phyloP scores from a whole-genome alignment of 2,113 vertebrate genomes.

The Noctilio leporinus region DNA sequence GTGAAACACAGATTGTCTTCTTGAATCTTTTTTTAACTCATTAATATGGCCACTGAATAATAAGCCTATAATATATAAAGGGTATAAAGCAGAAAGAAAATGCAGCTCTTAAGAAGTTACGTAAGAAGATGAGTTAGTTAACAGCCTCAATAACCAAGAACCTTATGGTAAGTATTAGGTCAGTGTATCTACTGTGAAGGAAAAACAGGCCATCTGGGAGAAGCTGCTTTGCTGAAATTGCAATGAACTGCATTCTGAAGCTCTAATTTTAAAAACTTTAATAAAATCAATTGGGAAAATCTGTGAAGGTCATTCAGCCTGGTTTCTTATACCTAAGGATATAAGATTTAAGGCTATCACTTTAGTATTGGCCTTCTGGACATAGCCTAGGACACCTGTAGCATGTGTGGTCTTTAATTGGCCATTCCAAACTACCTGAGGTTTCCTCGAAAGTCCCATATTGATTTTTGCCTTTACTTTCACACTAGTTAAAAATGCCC shows the following conservation, averaged over 20 bases:
- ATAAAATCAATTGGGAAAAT: background rate
- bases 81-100: background rate
- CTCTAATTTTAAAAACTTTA: background rate
- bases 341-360: background rate
- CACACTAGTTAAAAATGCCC: background rate
- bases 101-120: background rate
- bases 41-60: background rate
- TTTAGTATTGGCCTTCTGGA: background rate
- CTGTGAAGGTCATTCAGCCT: background rate
- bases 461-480: background rate
- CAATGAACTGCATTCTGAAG: background rate
- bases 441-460: background rate
- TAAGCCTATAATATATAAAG: background rate
- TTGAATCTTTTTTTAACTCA: background rate
- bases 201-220: background rate
- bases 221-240: background rate
- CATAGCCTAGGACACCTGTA: background rate
- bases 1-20: background rate
- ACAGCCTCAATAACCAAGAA: background rate
- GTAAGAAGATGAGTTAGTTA: background rate
- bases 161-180: background rate
- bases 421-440: background rate
- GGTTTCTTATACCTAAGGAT: background rate
- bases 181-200: background rate
- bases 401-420: background rate